Evolutionary conservation across 2,888 invertebrate genomes (phyloP).

Genomic region (Plebejus argus): DNA sequence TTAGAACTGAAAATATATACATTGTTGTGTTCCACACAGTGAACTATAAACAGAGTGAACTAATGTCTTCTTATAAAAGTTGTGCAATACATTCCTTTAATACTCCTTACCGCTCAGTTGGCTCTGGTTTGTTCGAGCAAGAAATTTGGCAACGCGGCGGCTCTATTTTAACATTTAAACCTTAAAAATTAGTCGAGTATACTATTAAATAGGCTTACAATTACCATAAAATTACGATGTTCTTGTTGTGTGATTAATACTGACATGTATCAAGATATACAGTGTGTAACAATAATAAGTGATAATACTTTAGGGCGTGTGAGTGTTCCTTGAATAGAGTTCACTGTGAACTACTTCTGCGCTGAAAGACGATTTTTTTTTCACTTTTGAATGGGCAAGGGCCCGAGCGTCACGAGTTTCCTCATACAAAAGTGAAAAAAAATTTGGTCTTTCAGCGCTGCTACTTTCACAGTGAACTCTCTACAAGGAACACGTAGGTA

Average conservation of each 20-base stretch:
- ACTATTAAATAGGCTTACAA: slow-evolving; percentile 17
- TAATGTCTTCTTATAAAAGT: slow-evolving; percentile 19
- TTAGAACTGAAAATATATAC: background rate
- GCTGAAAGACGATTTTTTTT: no score
- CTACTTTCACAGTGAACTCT: no score
- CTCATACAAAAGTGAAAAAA: no score
- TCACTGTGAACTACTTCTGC: no score
- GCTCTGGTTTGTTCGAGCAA: slow-evolving; percentile 27
- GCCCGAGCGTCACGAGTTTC: no score
- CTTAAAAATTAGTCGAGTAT: slow-evolving; percentile 20
- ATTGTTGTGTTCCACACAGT: background rate
- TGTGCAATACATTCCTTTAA: slow-evolving; percentile 28
- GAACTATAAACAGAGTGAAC: slow-evolving; percentile 1
- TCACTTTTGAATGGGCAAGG: no score
- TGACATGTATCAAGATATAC: no score
- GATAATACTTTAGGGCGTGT: no score
- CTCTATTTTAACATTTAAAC: slow-evolving; percentile 30
- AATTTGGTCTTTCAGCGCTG: no score
- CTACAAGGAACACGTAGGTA: no score
- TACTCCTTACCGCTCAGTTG: slow-evolving; percentile 25
- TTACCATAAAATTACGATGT: slow-evolving; percentile 15
- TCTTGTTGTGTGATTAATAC: background rate
- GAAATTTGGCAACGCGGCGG: slow-evolving; percentile 24
- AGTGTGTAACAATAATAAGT: no score
- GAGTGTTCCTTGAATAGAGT: no score